Conservation (phyloP, 2,797 vertebrate genomes). For the Potorous gilbertii region DNA sequence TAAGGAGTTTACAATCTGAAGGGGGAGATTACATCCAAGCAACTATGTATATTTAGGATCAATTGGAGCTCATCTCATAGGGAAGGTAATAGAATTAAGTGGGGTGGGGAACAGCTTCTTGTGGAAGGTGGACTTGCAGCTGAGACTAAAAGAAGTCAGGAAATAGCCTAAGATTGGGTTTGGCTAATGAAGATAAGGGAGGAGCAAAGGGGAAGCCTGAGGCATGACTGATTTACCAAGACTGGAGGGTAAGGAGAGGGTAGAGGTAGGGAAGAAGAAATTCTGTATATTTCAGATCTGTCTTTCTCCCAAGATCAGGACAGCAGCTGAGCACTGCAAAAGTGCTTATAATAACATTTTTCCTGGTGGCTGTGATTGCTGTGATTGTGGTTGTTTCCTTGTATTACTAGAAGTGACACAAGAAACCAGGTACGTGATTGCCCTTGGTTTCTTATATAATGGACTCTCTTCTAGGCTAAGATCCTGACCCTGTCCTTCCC, state of each 20-base stretch:
- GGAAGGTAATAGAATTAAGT: not conserved
- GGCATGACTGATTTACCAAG: not conserved
- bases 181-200: not conserved
- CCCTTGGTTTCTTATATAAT: not conserved
- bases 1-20: not conserved
- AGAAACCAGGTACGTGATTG: conserved; percentile 65
- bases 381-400: not conserved
- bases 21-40: not conserved
- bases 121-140: not conserved
- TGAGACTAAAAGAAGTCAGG: too few species aligned
- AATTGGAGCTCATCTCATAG: not conserved
- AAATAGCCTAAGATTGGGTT: not conserved
- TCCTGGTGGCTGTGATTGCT: not conserved
- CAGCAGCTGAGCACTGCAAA: fast-evolving
- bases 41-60: not conserved
- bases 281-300: not conserved
- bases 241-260: not conserved
- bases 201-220: not conserved
- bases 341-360: fast-evolving
- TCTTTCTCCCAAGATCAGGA: conserved; percentile 44
- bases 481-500: not conserved
- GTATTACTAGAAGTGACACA: not conserved
- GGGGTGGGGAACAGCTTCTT: not conserved
- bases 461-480: not conserved
- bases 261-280: too few species aligned